These are phyloP conservation scores for Drosophila tani DNA, from an alignment of 1,140 invertebrate genomes.

Conservation along the genomic window DNA sequence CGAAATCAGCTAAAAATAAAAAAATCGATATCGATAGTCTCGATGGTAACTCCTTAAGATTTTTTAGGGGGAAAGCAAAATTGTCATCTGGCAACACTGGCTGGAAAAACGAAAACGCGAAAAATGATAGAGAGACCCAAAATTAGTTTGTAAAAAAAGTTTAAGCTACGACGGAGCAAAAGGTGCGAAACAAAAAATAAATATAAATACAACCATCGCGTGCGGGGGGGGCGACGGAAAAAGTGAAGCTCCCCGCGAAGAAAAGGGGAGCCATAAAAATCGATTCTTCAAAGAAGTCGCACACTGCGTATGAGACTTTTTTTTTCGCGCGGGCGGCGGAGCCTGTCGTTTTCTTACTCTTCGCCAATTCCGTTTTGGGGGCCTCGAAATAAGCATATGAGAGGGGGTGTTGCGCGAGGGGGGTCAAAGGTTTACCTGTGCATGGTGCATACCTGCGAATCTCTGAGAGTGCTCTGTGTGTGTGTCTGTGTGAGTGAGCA, in stretches of 20 bases:
- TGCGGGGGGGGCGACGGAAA: constrained; percentile 4
- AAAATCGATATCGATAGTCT: not conserved
- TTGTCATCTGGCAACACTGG: not conserved
- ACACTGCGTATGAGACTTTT: constrained; percentile 54
- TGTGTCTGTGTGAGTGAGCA: constrained; percentile 25
- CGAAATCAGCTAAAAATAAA: too few relatives aligned
- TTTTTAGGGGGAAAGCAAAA: too few relatives aligned
- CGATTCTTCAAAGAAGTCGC: constrained; percentile 80
- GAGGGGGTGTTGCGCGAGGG: constrained; percentile 2
- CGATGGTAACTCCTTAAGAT: too few relatives aligned
- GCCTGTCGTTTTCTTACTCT: constrained; percentile 48
- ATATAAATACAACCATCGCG: not conserved
- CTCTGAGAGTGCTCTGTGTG: constrained; percentile 2
- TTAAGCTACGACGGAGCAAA: constrained; percentile 47
- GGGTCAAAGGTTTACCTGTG: constrained; percentile 33
- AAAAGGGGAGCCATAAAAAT: constrained; percentile 79
- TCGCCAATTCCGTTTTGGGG: constrained; percentile 37
- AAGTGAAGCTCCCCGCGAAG: constrained; percentile 43
- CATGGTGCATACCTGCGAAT: constrained; percentile 22
- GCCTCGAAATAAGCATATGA: constrained; percentile 18
- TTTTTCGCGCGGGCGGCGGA: constrained; percentile 72
- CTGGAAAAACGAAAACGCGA: constrained; percentile 62
- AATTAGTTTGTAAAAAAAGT: constrained; percentile 46
- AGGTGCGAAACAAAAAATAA: constrained; percentile 31
- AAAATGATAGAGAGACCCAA: constrained; percentile 64